These are phyloP conservation scores for Bibio marci DNA, from an alignment of 2,888 invertebrate species.

Conservation along the genomic window DNA sequence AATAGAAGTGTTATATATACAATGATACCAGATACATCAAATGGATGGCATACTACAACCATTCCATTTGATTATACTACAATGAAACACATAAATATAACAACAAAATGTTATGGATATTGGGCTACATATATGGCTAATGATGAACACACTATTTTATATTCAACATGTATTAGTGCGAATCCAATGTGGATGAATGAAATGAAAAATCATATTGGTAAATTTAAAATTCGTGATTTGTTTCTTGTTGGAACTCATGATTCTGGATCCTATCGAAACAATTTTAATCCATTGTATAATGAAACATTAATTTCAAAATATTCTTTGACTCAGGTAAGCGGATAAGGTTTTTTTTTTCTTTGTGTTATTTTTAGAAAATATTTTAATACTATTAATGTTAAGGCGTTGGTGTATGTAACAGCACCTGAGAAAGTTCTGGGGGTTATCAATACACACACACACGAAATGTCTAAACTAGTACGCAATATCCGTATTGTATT, in stretches of 20 bases:
- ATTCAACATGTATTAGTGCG: constrained; percentile 32
- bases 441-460: too few relatives aligned
- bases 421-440: too few relatives aligned
- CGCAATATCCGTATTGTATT: too few relatives aligned
- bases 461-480: too few relatives aligned
- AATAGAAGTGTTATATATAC: constrained; percentile 19
- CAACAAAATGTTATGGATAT: constrained; percentile 25
- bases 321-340: constrained; percentile 30
- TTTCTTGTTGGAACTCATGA: constrained; percentile 57
- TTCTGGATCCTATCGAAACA: constrained; percentile 37
- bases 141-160: constrained; percentile 19
- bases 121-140: constrained; percentile 26
- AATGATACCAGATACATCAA: constrained; percentile 12
- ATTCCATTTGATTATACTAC: constrained; percentile 21
- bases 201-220: constrained; percentile 27
- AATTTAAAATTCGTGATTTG: constrained; percentile 32
- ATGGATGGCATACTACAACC: constrained; percentile 25
- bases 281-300: constrained; percentile 22
- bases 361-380: too few relatives aligned
- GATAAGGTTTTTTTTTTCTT: neutral
- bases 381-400: too few relatives aligned
- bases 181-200: constrained; percentile 42
- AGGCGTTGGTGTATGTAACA: too few relatives aligned
- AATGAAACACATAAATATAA: constrained; percentile 17
- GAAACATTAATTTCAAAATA: constrained; percentile 32